A percentile compares a stretch with the other conserved stretches of the same genome.
These are phyloP conservation scores for Archivesica marissinica DNA, from an alignment of 1,140 invertebrate genomes.

Conservation along the genomic window DNA sequence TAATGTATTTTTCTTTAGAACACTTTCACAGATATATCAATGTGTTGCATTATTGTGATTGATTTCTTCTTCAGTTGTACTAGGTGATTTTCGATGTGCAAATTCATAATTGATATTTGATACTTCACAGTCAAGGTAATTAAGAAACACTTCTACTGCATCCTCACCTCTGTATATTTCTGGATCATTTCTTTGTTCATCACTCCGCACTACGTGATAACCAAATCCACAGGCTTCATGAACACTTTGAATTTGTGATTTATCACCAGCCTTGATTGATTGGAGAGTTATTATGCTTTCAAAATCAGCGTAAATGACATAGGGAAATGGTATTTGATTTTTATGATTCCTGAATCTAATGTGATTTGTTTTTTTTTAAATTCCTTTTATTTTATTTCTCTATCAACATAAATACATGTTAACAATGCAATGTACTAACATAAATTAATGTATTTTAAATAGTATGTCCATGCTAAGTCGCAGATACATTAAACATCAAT, in stretches of 20 bases:
- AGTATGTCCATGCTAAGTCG: too few species aligned
- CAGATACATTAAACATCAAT: too few species aligned
- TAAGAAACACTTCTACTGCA: constrained; percentile 14
- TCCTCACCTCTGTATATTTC: constrained; percentile 26
- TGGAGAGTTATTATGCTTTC: not conserved
- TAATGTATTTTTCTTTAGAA: not conserved
- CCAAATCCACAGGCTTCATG: not conserved
- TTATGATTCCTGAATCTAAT: too few species aligned
- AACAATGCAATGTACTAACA: too few species aligned
- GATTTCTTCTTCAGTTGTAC: constrained; percentile 22
- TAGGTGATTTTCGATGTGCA: not conserved
- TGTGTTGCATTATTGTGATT: too few species aligned
- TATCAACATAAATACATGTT: too few species aligned
- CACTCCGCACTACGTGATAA: not conserved
- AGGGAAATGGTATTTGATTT: not conserved
- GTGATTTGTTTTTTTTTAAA: too few species aligned
- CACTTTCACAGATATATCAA: constrained; percentile 52
- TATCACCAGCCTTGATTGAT: not conserved
- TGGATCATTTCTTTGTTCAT: not conserved
- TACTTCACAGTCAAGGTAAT: constrained; percentile 22
- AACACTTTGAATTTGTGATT: not conserved
- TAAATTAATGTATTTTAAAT: too few species aligned
- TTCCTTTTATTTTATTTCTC: too few species aligned
- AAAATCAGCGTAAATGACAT: not conserved
- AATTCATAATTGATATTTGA: constrained; percentile 35